Evolutionary conservation across 2,113 vertebrate genomes (phyloP), one percentile per base, ranked within the genome.

Genomic region (Mystacornis crossleyi): DNA sequence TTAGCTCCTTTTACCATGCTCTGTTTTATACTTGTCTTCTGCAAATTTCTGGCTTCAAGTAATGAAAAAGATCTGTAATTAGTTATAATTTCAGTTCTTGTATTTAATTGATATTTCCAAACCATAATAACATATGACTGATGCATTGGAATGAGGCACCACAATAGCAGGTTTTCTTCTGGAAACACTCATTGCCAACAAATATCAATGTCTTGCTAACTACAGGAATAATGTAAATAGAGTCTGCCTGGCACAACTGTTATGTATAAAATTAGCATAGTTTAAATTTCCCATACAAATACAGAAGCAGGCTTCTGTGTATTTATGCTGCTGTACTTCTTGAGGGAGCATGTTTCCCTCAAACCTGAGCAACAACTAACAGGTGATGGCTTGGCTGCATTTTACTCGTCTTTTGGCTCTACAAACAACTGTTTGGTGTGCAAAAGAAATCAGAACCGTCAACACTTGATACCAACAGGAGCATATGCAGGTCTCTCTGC

Each of bases 191-290:
- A 18, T 65, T 87, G 62, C 93, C 83, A 81, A 80, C 61, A 79
- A 73, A 93, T 57, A 96, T 95, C 94, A 87, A 71, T 86, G 93
- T 90, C 90, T 98, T 91, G 54, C 92, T 98, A 97, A 97, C 53
- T 91, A 77, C 47, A 96, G 89, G 86, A 97, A 88, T 45, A 50
- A 86, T 95, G 88, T 96, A 97, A 98, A 98, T 93, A 98, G 84
- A 97, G 85, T 96, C 90, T 96, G 97, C 92, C 75, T 97, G 86
- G 72, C 95, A 93, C 93, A 97, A 97, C 83, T 97, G 95, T 86
- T 97, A 70, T 38, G 67, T 84, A 73, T 97, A 97, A 98, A 98
- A 98, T 97, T 98, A 97, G 74, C 80, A 91, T 88, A 95, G 69
- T 97, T 98, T 95, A 96, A 98, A 97, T 97, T 97, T 96, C 89